Conservation (phyloP, 2,113 vertebrate genomes). For the Ailuropoda melanoleuca region DNA sequence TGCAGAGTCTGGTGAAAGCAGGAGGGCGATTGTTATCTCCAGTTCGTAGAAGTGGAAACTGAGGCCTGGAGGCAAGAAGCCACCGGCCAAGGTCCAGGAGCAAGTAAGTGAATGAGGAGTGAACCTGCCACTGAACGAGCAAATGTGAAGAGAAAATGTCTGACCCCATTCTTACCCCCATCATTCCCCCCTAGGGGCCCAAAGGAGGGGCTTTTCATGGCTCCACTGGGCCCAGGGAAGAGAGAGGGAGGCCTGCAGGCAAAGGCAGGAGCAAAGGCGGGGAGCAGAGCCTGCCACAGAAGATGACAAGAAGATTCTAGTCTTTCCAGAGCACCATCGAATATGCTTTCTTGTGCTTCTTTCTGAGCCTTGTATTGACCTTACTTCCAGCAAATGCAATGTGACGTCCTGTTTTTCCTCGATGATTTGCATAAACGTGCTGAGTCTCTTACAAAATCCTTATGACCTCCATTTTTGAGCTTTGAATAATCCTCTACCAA, state of each 20-base stretch:
- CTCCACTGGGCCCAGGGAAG: neutral
- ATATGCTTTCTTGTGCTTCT: neutral
- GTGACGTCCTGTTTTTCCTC: neutral
- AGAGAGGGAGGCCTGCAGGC: neutral
- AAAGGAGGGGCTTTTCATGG: neutral
- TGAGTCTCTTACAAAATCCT: neutral
- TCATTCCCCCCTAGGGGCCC: neutral
- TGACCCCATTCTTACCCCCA: too few species aligned
- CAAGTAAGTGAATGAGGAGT: neutral
- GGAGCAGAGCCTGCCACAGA: neutral
- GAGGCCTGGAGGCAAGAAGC: neutral
- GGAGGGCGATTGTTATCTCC: neutral
- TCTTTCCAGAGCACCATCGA: neutral
- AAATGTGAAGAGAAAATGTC: neutral
- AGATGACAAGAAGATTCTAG: neutral
- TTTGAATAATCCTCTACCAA: neutral
- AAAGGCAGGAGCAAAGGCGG: fast-evolving
- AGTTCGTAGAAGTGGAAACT: neutral
- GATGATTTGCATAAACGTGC: neutral
- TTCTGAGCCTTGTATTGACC: neutral
- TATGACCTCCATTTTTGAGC: neutral
- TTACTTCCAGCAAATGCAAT: neutral
- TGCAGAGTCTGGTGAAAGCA: neutral
- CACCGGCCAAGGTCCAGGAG: neutral
- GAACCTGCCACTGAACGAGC: neutral